phyloP scores from a whole-genome alignment of 1,140 invertebrate species.

The Linepithema humile region DNA sequence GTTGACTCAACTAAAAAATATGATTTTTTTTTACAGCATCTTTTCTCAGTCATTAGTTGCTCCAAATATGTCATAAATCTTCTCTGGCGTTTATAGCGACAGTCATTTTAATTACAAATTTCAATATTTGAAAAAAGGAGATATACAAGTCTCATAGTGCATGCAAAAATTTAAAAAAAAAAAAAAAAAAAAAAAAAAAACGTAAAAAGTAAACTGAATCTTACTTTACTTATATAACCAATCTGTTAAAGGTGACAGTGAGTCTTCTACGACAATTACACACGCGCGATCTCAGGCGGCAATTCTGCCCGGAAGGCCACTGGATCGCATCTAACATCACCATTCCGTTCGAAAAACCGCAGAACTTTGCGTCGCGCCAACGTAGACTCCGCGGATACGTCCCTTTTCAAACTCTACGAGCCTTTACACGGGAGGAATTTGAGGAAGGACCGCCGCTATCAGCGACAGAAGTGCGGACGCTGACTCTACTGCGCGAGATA shows the following conservation, averaged over 20 bases:
- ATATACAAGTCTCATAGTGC: no score
- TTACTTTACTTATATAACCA: no score
- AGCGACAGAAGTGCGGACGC: constrained; percentile 93
- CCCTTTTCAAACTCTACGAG: constrained; percentile 87
- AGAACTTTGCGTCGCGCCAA: constrained; percentile 86
- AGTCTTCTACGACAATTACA: constrained; percentile 92
- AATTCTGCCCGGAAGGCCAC: constrained; percentile 91
- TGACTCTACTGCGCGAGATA: constrained; percentile 95
- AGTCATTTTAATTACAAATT: no score
- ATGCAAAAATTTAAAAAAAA: no score
- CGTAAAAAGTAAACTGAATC: no score
- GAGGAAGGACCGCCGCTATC: constrained; percentile 93
- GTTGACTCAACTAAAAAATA: no score
- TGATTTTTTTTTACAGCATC: no score
- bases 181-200: no score
- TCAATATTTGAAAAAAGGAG: no score
- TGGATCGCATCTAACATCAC: constrained; percentile 91
- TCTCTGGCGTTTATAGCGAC: no score
- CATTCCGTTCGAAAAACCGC: constrained; percentile 87
- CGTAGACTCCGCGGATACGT: constrained; percentile 85
- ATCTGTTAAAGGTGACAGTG: constrained; percentile 84
- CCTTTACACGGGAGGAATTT: constrained; percentile 87
- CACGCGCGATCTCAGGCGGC: constrained; percentile 90
- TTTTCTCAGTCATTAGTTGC: no score
- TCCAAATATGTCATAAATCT: no score